phyloP scores from a whole-genome alignment of 2,113 vertebrate species.

The Myrmecobius fasciatus region DNA sequence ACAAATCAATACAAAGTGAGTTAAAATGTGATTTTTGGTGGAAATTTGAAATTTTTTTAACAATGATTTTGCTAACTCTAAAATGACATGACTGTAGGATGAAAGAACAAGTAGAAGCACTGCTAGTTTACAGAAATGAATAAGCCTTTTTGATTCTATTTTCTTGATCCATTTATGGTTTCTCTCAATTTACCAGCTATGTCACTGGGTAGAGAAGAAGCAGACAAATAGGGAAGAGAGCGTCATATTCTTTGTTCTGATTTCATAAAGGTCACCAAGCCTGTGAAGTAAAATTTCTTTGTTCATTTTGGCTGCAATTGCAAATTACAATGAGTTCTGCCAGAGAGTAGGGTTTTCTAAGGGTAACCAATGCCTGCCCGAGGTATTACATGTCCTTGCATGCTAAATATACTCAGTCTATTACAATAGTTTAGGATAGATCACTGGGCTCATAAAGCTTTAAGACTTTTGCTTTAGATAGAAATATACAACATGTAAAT shows the following conservation, averaged over 20 bases:
- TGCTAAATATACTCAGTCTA: not conserved
- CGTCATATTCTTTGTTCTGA: not conserved
- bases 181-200: not conserved
- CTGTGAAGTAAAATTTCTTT: conserved; percentile 10
- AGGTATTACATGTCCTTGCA: conserved; percentile 9
- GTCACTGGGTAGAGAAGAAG: not conserved
- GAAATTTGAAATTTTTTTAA: not conserved
- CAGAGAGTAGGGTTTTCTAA: not conserved
- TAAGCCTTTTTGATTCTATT: not conserved
- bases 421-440: not conserved
- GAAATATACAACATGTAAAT: not conserved
- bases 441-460: not conserved
- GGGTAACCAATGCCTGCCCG: not conserved
- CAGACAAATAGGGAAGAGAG: not conserved
- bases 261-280: not conserved
- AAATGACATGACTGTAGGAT: not conserved
- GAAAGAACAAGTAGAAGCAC: not conserved
- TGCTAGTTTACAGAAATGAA: not conserved
- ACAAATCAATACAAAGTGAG: not conserved
- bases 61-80: not conserved
- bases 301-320: conserved; percentile 6
- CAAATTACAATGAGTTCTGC: not conserved
- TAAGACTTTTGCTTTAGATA: not conserved
- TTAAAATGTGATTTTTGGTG: not conserved
- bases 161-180: not conserved